These are phyloP conservation scores for Trichogramma dendrolimi DNA, from an alignment of 2,888 invertebrate genomes.

Conservation along the genomic window DNA sequence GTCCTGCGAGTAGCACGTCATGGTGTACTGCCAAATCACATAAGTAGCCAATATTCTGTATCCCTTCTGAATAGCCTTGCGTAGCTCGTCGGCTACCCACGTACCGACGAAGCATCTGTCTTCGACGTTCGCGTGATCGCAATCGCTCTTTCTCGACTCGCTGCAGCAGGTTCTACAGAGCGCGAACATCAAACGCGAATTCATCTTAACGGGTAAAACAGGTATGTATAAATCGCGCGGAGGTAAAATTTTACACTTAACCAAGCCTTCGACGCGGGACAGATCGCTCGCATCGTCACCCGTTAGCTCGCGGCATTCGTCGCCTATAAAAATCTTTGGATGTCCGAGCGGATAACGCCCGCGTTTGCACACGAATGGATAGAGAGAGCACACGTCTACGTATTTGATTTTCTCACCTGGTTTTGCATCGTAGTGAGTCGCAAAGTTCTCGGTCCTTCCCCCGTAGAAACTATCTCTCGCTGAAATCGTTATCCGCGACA, in stretches of 20 bases:
- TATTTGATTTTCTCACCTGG: slow-evolving; percentile 13
- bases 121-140: slow-evolving; percentile 36
- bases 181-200: slow-evolving; percentile 41
- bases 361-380: slow-evolving; percentile 35
- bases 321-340: slow-evolving; percentile 32
- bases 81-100: slow-evolving; percentile 44
- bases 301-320: slow-evolving; percentile 23
- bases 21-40: slow-evolving; percentile 43
- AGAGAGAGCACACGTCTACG: slow-evolving; percentile 14
- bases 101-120: slow-evolving; percentile 38
- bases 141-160: slow-evolving; percentile 32
- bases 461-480: slow-evolving; percentile 21
- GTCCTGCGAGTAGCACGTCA: slow-evolving; percentile 29
- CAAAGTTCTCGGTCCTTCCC: slow-evolving; percentile 9
- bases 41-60: slow-evolving; percentile 39
- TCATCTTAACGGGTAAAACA: slow-evolving; percentile 37
- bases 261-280: slow-evolving; percentile 30
- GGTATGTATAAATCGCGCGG: slow-evolving; percentile 37
- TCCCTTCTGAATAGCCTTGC: slow-evolving; percentile 39
- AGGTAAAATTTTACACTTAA: slow-evolving; percentile 35
- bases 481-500: background rate
- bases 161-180: slow-evolving; percentile 43
- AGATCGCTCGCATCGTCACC: slow-evolving; percentile 19
- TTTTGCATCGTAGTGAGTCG: background rate
- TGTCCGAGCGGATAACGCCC: slow-evolving; percentile 37